Percentiles rank a stretch among this genome's conserved stretches.
phyloP scores from a whole-genome alignment of 2,797 vertebrate genomes.

The Myripristis jacobus region DNA sequence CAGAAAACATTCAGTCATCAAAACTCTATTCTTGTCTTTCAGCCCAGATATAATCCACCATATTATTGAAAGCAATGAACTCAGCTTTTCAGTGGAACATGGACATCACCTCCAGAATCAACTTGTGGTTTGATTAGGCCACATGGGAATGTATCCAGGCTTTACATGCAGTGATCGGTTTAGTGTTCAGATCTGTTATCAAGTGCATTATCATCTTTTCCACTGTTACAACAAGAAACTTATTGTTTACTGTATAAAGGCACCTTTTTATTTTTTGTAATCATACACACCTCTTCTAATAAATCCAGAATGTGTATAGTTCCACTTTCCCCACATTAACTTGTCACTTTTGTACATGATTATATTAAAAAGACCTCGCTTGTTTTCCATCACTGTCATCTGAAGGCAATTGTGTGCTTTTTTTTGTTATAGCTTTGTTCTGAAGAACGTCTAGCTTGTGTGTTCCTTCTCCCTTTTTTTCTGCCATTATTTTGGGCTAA shows the following conservation, averaged over 20 bases:
- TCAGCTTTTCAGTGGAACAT: slow-evolving; percentile 76
- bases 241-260: slow-evolving; percentile 21
- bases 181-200: slow-evolving; percentile 9
- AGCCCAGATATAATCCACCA: slow-evolving; percentile 84
- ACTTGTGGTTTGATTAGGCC: slow-evolving; percentile 69
- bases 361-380: slow-evolving; percentile 12
- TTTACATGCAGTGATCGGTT: slow-evolving; percentile 6
- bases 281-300: slow-evolving; percentile 14
- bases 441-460: slow-evolving; percentile 7
- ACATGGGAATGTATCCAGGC: slow-evolving; percentile 21
- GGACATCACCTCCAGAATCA: slow-evolving; percentile 73
- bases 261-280: slow-evolving; percentile 36
- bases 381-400: slow-evolving; percentile 13
- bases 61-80: slow-evolving; percentile 83
- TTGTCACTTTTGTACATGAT: slow-evolving; percentile 33
- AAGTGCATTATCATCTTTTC: slow-evolving; percentile 63
- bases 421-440: slow-evolving; percentile 18
- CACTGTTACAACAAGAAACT: slow-evolving; percentile 1
- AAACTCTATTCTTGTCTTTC: slow-evolving; percentile 85
- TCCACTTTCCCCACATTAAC: slow-evolving; percentile 5
- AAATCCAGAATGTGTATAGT: slow-evolving; percentile 19
- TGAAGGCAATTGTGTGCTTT: slow-evolving; percentile 22
- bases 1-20: slow-evolving; percentile 52
- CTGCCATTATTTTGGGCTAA: neutral
- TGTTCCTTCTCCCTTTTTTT: too few relatives aligned